phyloP scores from a whole-genome alignment of 2,113 vertebrate species.

The Brachypteracias leptosomus region DNA sequence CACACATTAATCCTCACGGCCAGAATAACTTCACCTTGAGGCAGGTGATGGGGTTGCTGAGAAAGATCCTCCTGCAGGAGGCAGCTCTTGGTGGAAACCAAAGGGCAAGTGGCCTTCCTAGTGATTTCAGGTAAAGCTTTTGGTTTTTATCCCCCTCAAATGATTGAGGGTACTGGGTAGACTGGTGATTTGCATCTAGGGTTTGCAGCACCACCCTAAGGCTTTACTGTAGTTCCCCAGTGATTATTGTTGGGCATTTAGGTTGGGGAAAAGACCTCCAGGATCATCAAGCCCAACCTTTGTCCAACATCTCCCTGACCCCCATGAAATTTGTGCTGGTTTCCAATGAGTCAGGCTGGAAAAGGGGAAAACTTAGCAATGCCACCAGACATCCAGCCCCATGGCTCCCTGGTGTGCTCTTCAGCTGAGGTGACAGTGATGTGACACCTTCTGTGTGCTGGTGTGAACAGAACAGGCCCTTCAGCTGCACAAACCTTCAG shows the following conservation, averaged over 20 bases:
- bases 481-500: background rate
- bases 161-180: fast-evolving
- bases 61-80: background rate
- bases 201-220: background rate
- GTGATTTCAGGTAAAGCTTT: background rate
- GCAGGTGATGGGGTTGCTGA: background rate
- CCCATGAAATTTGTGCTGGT: background rate
- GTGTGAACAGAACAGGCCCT: background rate
- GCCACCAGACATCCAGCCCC: fast-evolving
- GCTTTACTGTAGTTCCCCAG: background rate
- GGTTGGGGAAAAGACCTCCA: too few relatives aligned
- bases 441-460: background rate
- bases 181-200: background rate
- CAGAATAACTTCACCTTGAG: background rate
- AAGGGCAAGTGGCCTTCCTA: background rate
- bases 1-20: background rate
- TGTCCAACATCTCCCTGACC: too few relatives aligned
- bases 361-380: background rate
- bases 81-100: background rate
- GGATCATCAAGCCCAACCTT: too few relatives aligned
- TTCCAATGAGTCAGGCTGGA: background rate
- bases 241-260: background rate
- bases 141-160: background rate
- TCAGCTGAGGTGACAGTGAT: background rate
- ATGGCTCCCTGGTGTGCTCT: background rate